Evolutionary conservation across 2,113 vertebrate species (phyloP).

Genomic region (Gnathonemus echidnorhynchus): DNA sequence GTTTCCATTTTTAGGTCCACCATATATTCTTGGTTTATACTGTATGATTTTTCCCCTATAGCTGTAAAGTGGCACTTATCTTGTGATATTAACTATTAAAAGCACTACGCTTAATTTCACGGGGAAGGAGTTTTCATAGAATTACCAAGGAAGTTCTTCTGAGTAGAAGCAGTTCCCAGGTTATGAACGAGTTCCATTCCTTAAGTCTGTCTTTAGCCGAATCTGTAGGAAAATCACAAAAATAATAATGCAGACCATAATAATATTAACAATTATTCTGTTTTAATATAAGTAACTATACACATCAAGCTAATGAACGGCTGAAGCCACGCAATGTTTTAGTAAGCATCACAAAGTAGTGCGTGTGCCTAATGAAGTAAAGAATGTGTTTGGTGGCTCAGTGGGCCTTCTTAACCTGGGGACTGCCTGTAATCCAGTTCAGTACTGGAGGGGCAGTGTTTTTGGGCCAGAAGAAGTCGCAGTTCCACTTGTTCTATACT

Average conservation of each 20-base stretch:
- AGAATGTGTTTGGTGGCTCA: not conserved
- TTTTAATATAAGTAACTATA: not conserved
- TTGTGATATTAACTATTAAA: not conserved
- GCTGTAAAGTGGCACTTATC: not conserved
- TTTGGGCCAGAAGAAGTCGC: not conserved
- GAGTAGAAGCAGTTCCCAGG: not conserved
- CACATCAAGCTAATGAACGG: not conserved
- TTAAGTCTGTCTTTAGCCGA: not conserved
- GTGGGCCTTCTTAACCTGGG: not conserved
- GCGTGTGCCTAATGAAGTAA: not conserved
- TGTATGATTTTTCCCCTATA: not conserved
- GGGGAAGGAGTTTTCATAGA: not conserved
- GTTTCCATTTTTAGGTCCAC: conserved; percentile 7
- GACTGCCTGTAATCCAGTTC: not conserved
- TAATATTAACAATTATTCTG: not conserved
- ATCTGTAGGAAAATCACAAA: not conserved
- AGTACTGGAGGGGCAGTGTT: not conserved
- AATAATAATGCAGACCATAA: not conserved
- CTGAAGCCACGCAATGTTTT: not conserved
- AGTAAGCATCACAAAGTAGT: not conserved
- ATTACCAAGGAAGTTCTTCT: not conserved
- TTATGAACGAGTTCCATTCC: not conserved
- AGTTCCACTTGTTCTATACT: not conserved
- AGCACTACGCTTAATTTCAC: not conserved
- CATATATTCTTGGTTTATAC: conserved; percentile 1